These are phyloP conservation scores for Salticus scenicus DNA, from an alignment of 2,888 invertebrate species.

Conservation along the genomic window DNA sequence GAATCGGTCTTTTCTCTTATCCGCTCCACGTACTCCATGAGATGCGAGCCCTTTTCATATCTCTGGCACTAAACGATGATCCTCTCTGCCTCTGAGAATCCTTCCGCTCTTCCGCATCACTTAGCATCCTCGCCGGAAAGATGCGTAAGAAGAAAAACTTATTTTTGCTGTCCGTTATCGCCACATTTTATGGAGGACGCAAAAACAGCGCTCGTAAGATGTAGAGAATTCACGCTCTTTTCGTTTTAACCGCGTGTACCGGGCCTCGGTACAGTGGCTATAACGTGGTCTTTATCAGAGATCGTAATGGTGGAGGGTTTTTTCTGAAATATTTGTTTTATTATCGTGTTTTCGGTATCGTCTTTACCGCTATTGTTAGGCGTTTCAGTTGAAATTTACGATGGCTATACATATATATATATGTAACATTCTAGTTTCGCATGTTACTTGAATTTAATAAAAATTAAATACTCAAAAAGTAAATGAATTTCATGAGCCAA, in stretches of 20 bases:
- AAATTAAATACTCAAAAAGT: no score
- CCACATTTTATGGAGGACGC: slow-evolving; percentile 45
- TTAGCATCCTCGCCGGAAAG: slow-evolving; percentile 29
- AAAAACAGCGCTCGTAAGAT: slow-evolving; percentile 45
- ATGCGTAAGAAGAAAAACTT: slow-evolving; percentile 18
- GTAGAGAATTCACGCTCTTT: background rate
- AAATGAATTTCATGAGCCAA: no score
- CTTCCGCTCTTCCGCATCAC: slow-evolving; percentile 58
- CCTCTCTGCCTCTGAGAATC: slow-evolving; percentile 65
- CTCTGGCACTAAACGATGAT: slow-evolving; percentile 68
- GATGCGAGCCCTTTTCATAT: slow-evolving; percentile 62
- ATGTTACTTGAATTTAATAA: no score
- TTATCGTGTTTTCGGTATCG: background rate
- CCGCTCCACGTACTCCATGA: slow-evolving; percentile 52
- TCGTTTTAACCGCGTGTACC: background rate
- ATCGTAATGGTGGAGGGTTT: background rate
- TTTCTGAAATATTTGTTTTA: background rate
- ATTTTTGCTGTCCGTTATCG: slow-evolving; percentile 56
- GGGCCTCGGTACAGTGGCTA: background rate
- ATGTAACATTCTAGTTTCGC: no score
- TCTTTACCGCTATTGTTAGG: background rate
- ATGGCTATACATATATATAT: no score
- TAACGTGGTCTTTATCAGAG: slow-evolving; percentile 5
- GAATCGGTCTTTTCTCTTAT: slow-evolving; percentile 29
- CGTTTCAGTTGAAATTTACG: background rate